Base-by-base conservation (phyloP, 92 coral and sea anemone genomes). In the Diadumene lineata region DNA sequence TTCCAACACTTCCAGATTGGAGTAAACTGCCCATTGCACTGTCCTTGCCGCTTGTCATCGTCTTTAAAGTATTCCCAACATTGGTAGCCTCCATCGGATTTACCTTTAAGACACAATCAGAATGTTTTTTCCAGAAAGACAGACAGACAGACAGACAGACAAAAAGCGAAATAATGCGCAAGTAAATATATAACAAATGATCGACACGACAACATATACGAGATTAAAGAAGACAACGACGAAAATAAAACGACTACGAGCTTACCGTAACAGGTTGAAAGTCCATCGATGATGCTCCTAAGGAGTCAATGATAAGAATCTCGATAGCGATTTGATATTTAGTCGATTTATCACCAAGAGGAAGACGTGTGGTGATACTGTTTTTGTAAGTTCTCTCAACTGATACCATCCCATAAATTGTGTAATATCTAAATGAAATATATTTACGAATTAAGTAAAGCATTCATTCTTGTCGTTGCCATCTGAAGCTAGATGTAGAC, bases 1-100 rank as follows among this genome's bases (percentile, higher is more conserved):
- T 83, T 65, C 76, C 89, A 9, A 91, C 93, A 57, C 83, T 81
- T 9, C 93, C 97, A 1, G 85, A 66, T 51, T 85, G 79, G 27
- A 91, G 71, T 8, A 91, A 82, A 60, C 72, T 79, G 25, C 90
- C 90, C 66, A 91, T 76, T 11, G 81, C 77, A 75, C 90, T 91
- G 73, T 72, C 46, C 29, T 74, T 70, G 11, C 97, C 97, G 18
- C 84, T 77, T 18, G 97, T 78, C 62, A 87, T 78, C 23, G 72
- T 34, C 76, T 74, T 78, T 69, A 91, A 55, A 16, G 93, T 81
- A 10, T 80, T 84, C 19, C 88, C 75, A 25, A 91, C 80, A 61
- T 91, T 85, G 21, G 72, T 50, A 26, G 86, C 70, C 31, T 79
- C 69, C 77, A 87, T 64, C 22, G 96, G 85, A 43, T 82, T 78